Evolutionary conservation across 2,797 vertebrate species (phyloP), one percentile per base, ranked within the genome.

Genomic region (Botia almorhae): DNA sequence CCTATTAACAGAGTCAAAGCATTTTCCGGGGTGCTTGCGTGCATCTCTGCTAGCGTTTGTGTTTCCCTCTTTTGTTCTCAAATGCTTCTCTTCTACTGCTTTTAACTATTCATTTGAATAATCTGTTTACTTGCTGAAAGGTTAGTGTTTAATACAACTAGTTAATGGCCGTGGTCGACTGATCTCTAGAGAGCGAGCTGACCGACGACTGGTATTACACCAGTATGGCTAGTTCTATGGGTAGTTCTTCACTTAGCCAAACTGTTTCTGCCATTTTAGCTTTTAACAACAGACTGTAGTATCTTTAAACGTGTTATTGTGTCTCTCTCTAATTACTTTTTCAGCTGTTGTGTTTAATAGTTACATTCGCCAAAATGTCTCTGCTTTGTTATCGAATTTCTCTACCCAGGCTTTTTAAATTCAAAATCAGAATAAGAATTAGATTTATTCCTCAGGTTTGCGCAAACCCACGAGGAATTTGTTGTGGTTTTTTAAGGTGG

Each of bases 111-210:
- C 43, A 43, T 63, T 50, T 64, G 60, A 65, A 73, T 56, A 16
- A 80, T 72, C 65, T 73, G 77, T 72, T 80, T 80, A 73, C 77
- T 78, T 70, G 48, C 68, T 78, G 36, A 61, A 60, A 70, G 76
- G 26, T 78, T 51, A 36, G 76, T 16, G 76, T 23, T 58, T 78
- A 36, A 50, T 78, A 63, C 58, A 78, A 61, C 39, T 63, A 21
- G 56, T 46, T 70, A 50, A 78, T 69, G 12, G 67, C 29, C 60
- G 58, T 7, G n/a, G 10, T 50, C n/a, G 6, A 21, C 33, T 46
- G 39, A 16, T 78, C 48, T 78, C 67, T 61, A 43, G 29, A 55
- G 60, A 74, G 17, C 17, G 29, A 64, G 43, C 5, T 56, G 29
- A 56, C 10, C 4, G 11, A 12, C 23, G 19, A 21, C 10, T 2